Evolutionary conservation across 2,888 invertebrate genomes (phyloP).

Genomic region (Yponomeuta evonymella): DNA sequence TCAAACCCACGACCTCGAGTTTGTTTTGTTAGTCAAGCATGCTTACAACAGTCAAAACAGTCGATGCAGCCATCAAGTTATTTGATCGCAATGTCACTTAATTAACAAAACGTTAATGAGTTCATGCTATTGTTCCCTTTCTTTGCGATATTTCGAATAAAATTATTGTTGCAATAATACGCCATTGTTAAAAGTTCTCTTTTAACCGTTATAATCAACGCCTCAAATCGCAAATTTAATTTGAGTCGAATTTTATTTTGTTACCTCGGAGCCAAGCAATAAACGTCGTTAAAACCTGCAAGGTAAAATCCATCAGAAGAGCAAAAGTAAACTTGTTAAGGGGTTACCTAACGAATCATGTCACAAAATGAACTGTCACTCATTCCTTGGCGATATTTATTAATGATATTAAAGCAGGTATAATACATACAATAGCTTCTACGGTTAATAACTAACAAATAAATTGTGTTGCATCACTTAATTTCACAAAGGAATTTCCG

Average conservation of each 20-base stretch:
- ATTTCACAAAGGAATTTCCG: too few species aligned
- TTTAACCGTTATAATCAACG: background rate
- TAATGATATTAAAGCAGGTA: background rate
- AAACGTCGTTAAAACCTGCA: background rate
- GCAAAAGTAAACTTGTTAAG: background rate
- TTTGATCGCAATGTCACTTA: too few species aligned
- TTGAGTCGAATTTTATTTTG: background rate
- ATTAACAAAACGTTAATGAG: too few species aligned
- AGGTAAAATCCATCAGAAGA: background rate
- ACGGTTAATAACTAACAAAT: background rate
- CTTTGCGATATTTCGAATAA: too few species aligned
- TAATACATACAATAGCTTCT: background rate
- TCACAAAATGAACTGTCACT: background rate
- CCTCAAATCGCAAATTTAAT: background rate
- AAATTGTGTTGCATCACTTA: background rate
- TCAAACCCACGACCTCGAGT: too few species aligned
- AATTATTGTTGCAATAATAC: too few species aligned
- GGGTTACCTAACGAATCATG: background rate
- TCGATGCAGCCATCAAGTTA: too few species aligned
- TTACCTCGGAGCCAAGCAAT: background rate
- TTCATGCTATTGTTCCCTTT: too few species aligned
- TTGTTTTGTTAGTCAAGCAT: too few species aligned
- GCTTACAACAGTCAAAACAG: too few species aligned
- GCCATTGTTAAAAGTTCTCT: too few species aligned
- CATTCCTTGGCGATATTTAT: background rate